Percentiles rank a stretch among this genome's conserved stretches.
These are phyloP conservation scores for Gymnothorax reevesii DNA, from an alignment of 2,797 vertebrate genomes.

Conservation along the genomic window DNA sequence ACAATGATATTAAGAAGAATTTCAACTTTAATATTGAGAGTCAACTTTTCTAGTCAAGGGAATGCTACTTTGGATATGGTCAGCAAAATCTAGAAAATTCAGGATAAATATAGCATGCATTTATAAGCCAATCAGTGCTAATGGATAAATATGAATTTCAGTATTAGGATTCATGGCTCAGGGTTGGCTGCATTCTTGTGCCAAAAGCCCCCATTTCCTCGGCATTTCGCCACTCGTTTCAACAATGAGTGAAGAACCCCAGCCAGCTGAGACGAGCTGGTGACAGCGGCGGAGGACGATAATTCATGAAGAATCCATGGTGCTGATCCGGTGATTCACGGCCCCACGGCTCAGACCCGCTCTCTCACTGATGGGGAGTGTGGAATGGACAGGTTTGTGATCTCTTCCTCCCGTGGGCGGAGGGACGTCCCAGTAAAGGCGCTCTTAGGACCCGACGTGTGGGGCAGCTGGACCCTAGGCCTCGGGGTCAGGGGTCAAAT, in stretches of 20 bases:
- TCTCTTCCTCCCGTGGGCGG: neutral
- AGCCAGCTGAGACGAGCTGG: neutral
- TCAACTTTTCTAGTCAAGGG: too few species aligned
- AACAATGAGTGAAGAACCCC: neutral
- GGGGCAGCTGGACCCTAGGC: slow-evolving; percentile 10
- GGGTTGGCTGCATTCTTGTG: neutral
- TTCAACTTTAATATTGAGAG: neutral
- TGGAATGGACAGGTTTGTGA: neutral
- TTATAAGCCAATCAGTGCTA: neutral
- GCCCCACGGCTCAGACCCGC: neutral
- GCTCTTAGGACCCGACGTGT: neutral
- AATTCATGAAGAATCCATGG: slow-evolving; percentile 12
- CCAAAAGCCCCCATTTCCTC: neutral
- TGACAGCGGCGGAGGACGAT: neutral
- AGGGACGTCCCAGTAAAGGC: neutral
- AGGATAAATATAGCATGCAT: neutral
- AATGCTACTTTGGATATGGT: neutral
- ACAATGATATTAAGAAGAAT: neutral
- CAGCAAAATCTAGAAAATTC: neutral
- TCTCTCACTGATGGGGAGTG: neutral
- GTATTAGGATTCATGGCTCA: neutral
- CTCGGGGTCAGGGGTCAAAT: neutral
- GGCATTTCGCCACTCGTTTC: neutral
- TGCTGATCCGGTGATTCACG: neutral
- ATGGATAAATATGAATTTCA: neutral